Conservation (phyloP, 2,797 vertebrate species). For the Balearica regulorum region DNA sequence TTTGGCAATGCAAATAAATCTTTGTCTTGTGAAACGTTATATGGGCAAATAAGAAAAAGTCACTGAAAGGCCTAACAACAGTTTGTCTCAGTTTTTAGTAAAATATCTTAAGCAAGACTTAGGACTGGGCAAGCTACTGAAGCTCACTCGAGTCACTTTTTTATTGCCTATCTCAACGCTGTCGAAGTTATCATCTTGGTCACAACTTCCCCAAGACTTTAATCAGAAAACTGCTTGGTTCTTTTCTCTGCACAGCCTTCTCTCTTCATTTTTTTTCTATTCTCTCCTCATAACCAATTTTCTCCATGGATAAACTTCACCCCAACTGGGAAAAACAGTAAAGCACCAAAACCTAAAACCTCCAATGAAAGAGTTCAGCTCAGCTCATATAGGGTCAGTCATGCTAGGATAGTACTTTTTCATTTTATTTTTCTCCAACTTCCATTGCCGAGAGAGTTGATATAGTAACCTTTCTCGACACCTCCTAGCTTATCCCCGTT, state of each 20-base stretch:
- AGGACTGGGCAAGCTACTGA: background rate
- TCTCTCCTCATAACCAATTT: conserved; percentile 35
- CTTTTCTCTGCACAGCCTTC: background rate
- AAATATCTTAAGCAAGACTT: background rate
- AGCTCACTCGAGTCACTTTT: background rate
- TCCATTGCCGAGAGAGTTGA: background rate
- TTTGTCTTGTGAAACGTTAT: background rate
- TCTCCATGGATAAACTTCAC: conserved; percentile 39
- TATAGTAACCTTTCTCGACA: background rate
- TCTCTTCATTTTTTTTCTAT: background rate
- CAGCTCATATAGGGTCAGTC: background rate
- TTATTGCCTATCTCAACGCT: background rate
- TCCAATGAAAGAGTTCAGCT: background rate
- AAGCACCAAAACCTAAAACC: background rate
- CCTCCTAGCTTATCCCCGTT: background rate
- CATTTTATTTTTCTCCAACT: background rate
- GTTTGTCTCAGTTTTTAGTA: background rate
- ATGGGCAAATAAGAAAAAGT: background rate
- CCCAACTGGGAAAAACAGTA: background rate
- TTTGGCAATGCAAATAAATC: background rate
- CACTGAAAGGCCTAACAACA: background rate
- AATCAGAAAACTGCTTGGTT: background rate
- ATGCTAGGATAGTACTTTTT: background rate
- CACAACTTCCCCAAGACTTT: background rate
- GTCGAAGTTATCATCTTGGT: background rate